Evolutionary conservation across 2,888 invertebrate species (phyloP), one percentile per base, ranked within the genome.

Genomic region (Sarcophaga carnaria): DNA sequence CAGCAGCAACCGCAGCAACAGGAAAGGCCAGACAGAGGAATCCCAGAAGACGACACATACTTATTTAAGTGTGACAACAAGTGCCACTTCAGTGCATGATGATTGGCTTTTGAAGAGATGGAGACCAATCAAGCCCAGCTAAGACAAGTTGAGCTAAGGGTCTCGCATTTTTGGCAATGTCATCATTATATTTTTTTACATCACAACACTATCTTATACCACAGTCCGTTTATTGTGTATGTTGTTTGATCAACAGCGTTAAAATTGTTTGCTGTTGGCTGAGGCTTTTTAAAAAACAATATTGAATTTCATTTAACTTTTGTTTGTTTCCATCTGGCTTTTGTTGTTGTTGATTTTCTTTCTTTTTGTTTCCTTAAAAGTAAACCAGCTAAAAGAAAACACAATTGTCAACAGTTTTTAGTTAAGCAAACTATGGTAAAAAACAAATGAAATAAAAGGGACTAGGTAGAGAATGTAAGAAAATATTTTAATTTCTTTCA

Each of bases 61-160:
- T 83, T 62, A 62, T 62, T 62, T 72, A 72, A 83, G 83, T 83
- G 78, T 78, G 83, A 83, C 72, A 83, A 54, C 37, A 37, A 83
- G 83, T 83, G 78, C 14, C 67, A 72, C 71, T 78, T 83, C 22
- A 49, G 62, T 62, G 83, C 37, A 10, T 37, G 72, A 62, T 78
- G 83, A 83, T 83, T 83, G 83, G 72, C 78, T 83, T 74, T 77
- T 78, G 22, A 83, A 83, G 83, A 78, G 83, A 78, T 83, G 83
- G 83, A 83, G 83, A 49, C 62, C 62, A 54, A 17, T 54, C 54
- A 54, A 54, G 54, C 54, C 17, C 54, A 17, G 54, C 17, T 54
- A 54, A 54, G 3, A 54, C 17, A 17, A 54, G 14, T 54, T 54
- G 17, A 54, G 37, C 8, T 10, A 37, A 37, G 37, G 2, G 54